Percentiles rank a stretch among this genome's conserved stretches.
phyloP scores from a whole-genome alignment of 1,140 invertebrate genomes.

The Nasonia giraulti region DNA sequence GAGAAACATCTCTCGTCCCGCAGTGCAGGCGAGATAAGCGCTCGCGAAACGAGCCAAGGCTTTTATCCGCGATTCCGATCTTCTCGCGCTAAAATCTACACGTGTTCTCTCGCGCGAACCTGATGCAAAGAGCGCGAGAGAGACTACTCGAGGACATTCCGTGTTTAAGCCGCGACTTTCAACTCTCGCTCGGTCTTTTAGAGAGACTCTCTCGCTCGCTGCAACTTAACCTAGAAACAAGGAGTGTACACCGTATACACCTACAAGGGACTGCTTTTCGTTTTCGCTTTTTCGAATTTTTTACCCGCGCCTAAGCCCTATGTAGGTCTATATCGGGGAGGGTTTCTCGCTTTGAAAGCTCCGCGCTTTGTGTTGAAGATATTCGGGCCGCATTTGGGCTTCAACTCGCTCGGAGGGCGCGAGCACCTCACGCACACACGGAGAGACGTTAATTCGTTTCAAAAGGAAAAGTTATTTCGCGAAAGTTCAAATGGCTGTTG shows the following conservation, averaged over 20 bases:
- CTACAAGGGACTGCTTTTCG: background rate
- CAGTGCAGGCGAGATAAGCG: background rate
- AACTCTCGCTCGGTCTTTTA: slow-evolving; percentile 8
- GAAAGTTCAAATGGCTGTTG: slow-evolving; percentile 12
- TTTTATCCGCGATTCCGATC: slow-evolving; percentile 8
- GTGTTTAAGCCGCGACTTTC: slow-evolving; percentile 39
- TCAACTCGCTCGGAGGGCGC: background rate
- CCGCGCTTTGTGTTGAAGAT: slow-evolving; percentile 22
- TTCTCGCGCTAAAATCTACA: slow-evolving; percentile 30
- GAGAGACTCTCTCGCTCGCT: background rate
- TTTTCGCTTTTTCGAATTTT: slow-evolving; percentile 14
- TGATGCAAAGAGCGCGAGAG: background rate
- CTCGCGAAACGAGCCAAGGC: background rate
- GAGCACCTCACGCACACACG: background rate
- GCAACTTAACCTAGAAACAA: slow-evolving; percentile 42
- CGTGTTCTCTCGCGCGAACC: background rate
- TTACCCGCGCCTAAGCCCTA: background rate
- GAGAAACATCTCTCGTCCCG: background rate
- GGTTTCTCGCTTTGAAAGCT: background rate
- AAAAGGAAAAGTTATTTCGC: slow-evolving; percentile 29
- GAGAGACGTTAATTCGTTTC: background rate
- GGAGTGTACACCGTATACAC: background rate
- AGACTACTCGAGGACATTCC: slow-evolving; percentile 28
- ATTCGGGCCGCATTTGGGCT: slow-evolving; percentile 11
- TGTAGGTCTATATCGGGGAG: background rate